Evolutionary conservation across 92 coral and sea anemone genomes (phyloP).

Genomic region (Pocillopora grandis): DNA sequence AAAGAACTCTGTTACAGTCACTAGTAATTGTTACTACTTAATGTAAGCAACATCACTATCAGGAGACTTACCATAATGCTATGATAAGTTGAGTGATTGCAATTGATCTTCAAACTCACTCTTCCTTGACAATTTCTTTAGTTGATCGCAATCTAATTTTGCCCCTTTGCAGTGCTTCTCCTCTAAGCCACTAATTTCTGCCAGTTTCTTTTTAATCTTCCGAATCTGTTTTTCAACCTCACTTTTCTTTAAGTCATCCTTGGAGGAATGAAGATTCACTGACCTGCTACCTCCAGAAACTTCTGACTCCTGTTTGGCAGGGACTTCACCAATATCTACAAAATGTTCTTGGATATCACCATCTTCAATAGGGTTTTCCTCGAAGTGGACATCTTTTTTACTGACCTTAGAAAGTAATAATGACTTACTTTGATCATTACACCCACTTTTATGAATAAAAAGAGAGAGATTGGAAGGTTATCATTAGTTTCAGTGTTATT

Average conservation of each 20-base stretch:
- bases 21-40: background rate
- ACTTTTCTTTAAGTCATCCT: slow-evolving; percentile 44
- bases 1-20: background rate
- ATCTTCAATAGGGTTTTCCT: slow-evolving; percentile 30
- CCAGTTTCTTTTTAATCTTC: slow-evolving; percentile 82
- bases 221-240: slow-evolving; percentile 81
- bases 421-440: slow-evolving; percentile 5
- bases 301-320: slow-evolving; percentile 40
- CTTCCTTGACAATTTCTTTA: slow-evolving; percentile 84
- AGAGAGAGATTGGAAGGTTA: background rate
- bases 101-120: slow-evolving; percentile 77
- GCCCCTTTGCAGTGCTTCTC: slow-evolving; percentile 61
- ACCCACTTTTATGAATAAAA: slow-evolving; percentile 12
- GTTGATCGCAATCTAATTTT: slow-evolving; percentile 83
- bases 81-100: slow-evolving; percentile 24
- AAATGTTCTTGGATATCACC: slow-evolving; percentile 48
- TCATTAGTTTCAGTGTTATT: slow-evolving; percentile 20
- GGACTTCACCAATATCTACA: slow-evolving; percentile 50
- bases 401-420: background rate
- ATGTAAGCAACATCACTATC: background rate
- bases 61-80: slow-evolving; percentile 7
- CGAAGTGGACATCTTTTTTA: background rate
- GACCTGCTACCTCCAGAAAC: background rate
- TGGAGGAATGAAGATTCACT: background rate
- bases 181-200: slow-evolving; percentile 69